These are phyloP conservation scores for Bufo bufo DNA, from an alignment of 2,113 vertebrate species.

Conservation along the genomic window DNA sequence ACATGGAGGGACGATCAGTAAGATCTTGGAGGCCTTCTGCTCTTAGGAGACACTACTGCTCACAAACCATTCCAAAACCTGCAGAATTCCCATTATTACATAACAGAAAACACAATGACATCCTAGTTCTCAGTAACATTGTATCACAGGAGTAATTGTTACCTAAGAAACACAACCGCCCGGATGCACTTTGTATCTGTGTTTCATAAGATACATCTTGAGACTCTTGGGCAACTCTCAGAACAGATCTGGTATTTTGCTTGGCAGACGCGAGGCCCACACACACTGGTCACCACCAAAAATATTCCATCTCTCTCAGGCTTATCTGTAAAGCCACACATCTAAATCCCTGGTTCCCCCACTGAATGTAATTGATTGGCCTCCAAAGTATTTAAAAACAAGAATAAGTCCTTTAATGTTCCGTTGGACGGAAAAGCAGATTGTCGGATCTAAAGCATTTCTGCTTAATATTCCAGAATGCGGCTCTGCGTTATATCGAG, in stretches of 20 bases:
- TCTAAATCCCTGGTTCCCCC: background rate
- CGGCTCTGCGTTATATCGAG: background rate
- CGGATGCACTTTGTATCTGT: background rate
- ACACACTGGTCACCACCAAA: background rate
- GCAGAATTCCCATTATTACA: no score
- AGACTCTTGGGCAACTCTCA: background rate
- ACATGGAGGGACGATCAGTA: no score
- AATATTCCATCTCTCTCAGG: background rate
- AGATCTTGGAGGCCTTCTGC: no score
- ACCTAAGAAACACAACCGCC: no score
- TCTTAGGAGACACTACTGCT: no score
- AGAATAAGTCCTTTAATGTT: background rate
- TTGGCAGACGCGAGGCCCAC: constrained; percentile 6
- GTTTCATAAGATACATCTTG: background rate
- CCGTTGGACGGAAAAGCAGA: background rate
- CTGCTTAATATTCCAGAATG: no score
- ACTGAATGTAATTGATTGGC: background rate
- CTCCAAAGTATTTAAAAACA: constrained; percentile 5
- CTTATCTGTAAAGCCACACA: constrained; percentile 19
- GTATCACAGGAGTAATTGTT: background rate
- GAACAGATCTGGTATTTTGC: background rate
- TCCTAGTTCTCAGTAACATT: background rate
- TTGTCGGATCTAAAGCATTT: no score
- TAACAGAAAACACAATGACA: no score
- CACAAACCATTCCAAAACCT: no score